phyloP scores from a whole-genome alignment of 2,888 invertebrate genomes.

The Dynastes tityus region DNA sequence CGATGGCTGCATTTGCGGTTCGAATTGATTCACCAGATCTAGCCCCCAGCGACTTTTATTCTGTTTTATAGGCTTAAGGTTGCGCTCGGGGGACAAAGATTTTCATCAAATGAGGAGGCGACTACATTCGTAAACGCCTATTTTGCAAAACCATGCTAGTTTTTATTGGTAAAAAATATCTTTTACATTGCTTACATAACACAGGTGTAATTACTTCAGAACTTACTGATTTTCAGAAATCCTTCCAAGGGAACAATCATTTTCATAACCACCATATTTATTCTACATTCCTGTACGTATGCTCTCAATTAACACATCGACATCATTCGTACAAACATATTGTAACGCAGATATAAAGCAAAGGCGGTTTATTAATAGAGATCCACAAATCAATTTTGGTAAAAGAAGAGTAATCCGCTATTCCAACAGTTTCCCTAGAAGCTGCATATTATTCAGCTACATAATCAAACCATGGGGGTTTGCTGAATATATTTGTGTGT shows the following conservation, averaged over 20 bases:
- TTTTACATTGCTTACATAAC: neutral
- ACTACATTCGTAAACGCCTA: too few species aligned
- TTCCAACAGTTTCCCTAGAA: slow-evolving; percentile 92
- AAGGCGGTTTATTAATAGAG: slow-evolving; percentile 15
- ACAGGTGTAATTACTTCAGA: slow-evolving; percentile 8
- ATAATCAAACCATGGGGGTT: slow-evolving; percentile 93
- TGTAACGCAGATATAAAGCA: slow-evolving; percentile 80
- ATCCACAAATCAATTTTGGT: slow-evolving; percentile 94
- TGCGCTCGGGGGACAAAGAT: too few species aligned
- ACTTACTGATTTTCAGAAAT: slow-evolving; percentile 90
- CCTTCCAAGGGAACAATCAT: slow-evolving; percentile 95
- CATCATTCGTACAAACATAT: slow-evolving; percentile 95
- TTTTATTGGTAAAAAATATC: too few species aligned
- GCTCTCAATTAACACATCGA: slow-evolving; percentile 93
- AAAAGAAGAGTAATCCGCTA: slow-evolving; percentile 97
- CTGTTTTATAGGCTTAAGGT: too few species aligned
- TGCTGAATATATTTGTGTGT: slow-evolving; percentile 88
- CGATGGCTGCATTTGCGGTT: too few species aligned
- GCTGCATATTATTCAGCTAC: slow-evolving; percentile 93
- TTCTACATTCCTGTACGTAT: slow-evolving; percentile 99
- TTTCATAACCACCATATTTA: slow-evolving; percentile 94
- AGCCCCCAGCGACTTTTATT: too few species aligned
- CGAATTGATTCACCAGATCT: too few species aligned
- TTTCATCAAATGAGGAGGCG: too few species aligned
- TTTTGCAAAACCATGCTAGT: too few species aligned